Percentiles rank a stretch among this genome's conserved stretches.
Conservation (phyloP, 2,888 invertebrate genomes). For the Heliconius ethilla region DNA sequence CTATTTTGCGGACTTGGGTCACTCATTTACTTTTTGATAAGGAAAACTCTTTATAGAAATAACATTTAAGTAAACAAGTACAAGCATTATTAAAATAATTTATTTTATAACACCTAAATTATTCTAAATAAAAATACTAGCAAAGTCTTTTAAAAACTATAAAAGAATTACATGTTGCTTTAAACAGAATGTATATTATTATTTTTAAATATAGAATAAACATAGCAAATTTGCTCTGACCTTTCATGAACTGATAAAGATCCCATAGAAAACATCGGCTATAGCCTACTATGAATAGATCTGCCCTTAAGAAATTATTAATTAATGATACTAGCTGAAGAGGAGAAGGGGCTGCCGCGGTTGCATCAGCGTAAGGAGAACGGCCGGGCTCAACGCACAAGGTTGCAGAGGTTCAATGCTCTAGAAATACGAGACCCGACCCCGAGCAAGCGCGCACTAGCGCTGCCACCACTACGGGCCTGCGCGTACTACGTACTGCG, state of each 20-base stretch:
- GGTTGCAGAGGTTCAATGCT: conserved; percentile 82
- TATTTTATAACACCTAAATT: not conserved
- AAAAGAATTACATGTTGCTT: not conserved
- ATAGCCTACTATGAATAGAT: conserved; percentile 68
- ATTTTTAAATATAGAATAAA: conserved; percentile 57
- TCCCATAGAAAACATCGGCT: conserved; percentile 63
- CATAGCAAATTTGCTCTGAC: conserved; percentile 65
- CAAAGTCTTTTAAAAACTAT: too few relatives aligned
- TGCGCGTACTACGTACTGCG: conserved; percentile 46
- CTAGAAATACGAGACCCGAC: conserved; percentile 80
- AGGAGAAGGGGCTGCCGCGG: conserved; percentile 76
- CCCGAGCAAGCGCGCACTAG: conserved; percentile 67
- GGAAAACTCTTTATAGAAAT: conserved; percentile 48
- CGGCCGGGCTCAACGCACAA: conserved; percentile 80
- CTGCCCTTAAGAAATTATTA: conserved; percentile 80
- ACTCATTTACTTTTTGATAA: conserved; percentile 62
- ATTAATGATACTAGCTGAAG: conserved; percentile 74
- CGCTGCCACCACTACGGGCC: conserved; percentile 56
- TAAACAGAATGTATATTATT: conserved; percentile 8
- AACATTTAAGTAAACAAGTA: too few relatives aligned
- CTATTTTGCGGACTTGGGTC: conserved; percentile 70
- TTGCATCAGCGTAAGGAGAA: conserved; percentile 79
- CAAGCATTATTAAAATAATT: conserved; percentile 4
- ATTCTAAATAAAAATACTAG: not conserved
- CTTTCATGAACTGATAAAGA: conserved; percentile 71